Conservation (phyloP, 2,888 invertebrate genomes). For the Galeopsomyia nigrocyanea region DNA sequence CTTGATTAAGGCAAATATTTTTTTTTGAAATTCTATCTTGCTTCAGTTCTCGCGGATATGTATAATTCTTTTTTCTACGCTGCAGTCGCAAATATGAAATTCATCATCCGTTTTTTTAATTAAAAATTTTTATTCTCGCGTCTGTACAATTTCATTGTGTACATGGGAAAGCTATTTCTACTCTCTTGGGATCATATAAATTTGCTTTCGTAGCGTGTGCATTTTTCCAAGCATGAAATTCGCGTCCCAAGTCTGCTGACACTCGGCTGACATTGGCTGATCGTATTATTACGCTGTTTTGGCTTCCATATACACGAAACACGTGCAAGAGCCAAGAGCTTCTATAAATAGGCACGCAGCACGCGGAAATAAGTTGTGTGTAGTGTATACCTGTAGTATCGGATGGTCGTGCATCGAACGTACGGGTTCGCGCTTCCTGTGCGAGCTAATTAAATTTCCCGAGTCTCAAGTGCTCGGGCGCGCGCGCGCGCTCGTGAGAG, state of each 20-base stretch:
- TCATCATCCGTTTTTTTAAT: too few relatives aligned
- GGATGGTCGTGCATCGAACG: background rate
- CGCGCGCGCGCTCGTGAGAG: background rate
- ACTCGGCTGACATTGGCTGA: conserved; percentile 35
- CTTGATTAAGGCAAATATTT: too few relatives aligned
- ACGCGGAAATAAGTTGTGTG: background rate
- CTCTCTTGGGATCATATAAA: background rate
- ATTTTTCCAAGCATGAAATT: too few relatives aligned
- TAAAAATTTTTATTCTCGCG: too few relatives aligned
- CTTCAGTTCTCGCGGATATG: too few relatives aligned
- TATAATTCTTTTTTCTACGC: too few relatives aligned
- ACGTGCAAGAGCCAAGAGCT: conserved; percentile 26
- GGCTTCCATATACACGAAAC: conserved; percentile 29
- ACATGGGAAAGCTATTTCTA: background rate
- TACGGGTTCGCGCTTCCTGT: background rate
- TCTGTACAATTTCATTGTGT: too few relatives aligned
- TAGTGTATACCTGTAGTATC: background rate
- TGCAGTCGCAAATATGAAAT: too few relatives aligned
- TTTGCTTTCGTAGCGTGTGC: too few relatives aligned
- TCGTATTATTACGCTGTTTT: conserved; percentile 36
- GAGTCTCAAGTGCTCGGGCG: background rate
- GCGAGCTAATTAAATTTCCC: conserved; percentile 22
- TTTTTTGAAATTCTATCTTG: too few relatives aligned
- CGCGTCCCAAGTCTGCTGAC: too few relatives aligned
- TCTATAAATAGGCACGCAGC: background rate